These are phyloP conservation scores for Drosophila macrospina DNA, from an alignment of 2,888 invertebrate species.

Conservation along the genomic window DNA sequence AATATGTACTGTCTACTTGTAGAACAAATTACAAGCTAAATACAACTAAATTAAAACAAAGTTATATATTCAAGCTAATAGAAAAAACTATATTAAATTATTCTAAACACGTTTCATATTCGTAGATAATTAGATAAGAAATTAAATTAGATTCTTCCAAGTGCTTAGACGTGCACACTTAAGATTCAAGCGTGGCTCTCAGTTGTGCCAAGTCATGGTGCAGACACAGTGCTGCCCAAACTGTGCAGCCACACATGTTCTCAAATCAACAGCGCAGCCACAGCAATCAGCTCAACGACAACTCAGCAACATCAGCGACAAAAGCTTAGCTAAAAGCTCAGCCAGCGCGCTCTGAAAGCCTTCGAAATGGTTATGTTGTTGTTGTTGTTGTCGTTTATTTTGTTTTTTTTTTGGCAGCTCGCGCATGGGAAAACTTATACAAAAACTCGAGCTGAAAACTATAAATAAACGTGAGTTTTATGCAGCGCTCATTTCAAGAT, in stretches of 20 bases:
- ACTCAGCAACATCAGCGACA: conserved; percentile 11
- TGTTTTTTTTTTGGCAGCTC: conserved; percentile 49
- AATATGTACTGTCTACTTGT: no score
- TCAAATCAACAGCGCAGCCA: conserved; percentile 24
- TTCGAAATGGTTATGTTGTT: conserved; percentile 44
- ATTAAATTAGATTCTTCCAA: conserved; percentile 15
- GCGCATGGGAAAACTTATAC: conserved; percentile 65
- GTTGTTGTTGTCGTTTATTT: conserved; percentile 11
- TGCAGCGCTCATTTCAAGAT: conserved; percentile 83
- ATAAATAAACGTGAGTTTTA: conserved; percentile 83
- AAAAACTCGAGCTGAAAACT: conserved; percentile 72
- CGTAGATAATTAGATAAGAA: background rate
- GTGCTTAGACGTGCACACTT: conserved; percentile 37
- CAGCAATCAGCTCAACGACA: background rate
- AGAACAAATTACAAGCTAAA: no score
- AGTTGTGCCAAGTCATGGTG: conserved; percentile 39
- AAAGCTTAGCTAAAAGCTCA: conserved; percentile 53
- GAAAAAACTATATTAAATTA: background rate
- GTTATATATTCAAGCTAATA: background rate
- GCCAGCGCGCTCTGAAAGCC: conserved; percentile 50
- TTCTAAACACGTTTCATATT: background rate
- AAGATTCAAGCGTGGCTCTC: conserved; percentile 29
- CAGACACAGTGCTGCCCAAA: conserved; percentile 40
- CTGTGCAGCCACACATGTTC: conserved; percentile 44
- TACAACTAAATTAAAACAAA: background rate